Evolutionary conservation across 2,113 vertebrate species (phyloP).

Genomic region (Empidonax alnorum): DNA sequence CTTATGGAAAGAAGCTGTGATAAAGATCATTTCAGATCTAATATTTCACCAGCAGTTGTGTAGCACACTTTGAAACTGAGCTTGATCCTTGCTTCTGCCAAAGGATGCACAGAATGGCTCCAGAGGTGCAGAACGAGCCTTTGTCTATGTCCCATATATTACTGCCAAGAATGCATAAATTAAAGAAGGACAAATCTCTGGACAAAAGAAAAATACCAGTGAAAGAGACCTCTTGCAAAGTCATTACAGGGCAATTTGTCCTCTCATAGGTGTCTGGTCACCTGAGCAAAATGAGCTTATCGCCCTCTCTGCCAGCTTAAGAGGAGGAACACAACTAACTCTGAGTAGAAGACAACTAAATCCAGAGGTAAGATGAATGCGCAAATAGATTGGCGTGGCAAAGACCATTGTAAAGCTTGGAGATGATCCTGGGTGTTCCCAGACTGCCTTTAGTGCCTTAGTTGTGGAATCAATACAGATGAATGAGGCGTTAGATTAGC

Average conservation of each 20-base stretch:
- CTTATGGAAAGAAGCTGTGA: background rate
- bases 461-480: background rate
- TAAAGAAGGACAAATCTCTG: background rate
- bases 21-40: background rate
- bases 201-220: background rate
- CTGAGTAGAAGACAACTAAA: background rate
- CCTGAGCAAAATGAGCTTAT: background rate
- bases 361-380: background rate
- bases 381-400: fast-evolving
- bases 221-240: background rate
- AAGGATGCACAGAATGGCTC: background rate
- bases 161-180: background rate
- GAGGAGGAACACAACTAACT: background rate
- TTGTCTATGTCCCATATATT: background rate
- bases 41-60: background rate
- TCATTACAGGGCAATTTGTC: background rate
- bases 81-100: background rate
- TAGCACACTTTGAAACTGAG: background rate
- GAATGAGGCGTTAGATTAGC: background rate
- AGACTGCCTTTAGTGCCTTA: background rate
- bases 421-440: background rate
- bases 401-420: background rate
- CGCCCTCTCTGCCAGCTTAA: fast-evolving
- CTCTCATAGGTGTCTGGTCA: background rate
- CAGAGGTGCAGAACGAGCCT: background rate